These are phyloP conservation scores for Petaurus breviceps DNA, from an alignment of 2,113 vertebrate genomes.

Conservation along the genomic window DNA sequence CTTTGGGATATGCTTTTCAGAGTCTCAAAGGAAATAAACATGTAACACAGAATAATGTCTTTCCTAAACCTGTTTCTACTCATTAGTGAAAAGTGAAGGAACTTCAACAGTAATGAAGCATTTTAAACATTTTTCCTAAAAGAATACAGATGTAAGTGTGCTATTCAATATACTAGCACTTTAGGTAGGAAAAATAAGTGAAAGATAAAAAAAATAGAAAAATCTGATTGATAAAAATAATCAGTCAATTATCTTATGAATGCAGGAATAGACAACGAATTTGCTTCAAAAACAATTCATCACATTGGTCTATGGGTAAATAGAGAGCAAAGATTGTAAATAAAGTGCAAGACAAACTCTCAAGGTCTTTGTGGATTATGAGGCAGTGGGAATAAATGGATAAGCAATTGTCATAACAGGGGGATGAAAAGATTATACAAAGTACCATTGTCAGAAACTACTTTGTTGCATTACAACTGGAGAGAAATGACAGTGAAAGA, in stretches of 20 bases:
- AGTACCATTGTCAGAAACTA: not conserved
- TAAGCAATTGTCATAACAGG: not conserved
- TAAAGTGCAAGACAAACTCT: not conserved
- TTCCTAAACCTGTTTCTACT: not conserved
- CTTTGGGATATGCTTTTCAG: not conserved
- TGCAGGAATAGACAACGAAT: not conserved
- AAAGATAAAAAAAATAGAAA: not conserved
- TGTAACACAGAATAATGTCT: not conserved
- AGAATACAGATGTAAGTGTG: not conserved
- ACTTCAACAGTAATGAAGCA: not conserved
- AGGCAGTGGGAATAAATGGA: not conserved
- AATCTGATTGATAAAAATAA: not conserved
- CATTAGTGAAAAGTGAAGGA: not conserved
- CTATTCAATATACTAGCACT: not conserved
- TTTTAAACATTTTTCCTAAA: not conserved
- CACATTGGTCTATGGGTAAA: not conserved
- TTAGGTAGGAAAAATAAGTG: not conserved
- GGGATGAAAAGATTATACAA: not conserved
- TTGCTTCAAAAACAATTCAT: not conserved
- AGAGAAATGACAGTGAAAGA: not conserved
- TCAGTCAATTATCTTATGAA: not conserved
- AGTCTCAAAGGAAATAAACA: not conserved
- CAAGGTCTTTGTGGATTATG: not conserved
- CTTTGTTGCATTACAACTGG: not conserved
- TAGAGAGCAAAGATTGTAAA: not conserved